Conservation (phyloP, 2,113 vertebrate genomes). For the Circaetus gallicus region DNA sequence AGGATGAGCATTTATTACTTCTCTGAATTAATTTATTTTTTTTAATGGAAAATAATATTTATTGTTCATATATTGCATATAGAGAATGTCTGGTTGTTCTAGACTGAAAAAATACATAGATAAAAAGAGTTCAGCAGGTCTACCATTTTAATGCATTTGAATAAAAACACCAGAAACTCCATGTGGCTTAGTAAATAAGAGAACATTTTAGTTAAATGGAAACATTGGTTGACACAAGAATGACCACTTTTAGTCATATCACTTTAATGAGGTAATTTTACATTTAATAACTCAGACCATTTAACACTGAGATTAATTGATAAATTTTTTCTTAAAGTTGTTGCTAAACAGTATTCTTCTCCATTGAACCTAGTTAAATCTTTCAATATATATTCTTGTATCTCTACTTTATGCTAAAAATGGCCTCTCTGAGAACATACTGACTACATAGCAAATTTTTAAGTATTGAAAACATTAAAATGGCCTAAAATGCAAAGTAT, state of each 20-base stretch:
- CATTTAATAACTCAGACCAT: background rate
- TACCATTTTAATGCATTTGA: background rate
- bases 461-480: background rate
- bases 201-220: background rate
- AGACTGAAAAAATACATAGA: background rate
- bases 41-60: background rate
- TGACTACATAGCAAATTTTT: background rate
- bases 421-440: background rate
- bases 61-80: background rate
- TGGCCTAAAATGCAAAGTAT: background rate
- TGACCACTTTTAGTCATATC: background rate
- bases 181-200: background rate
- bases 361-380: background rate
- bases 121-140: background rate
- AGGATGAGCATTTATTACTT: background rate
- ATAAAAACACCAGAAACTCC: background rate
- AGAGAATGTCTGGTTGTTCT: background rate
- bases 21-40: background rate
- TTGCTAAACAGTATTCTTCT: background rate
- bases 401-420: background rate
- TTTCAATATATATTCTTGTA: background rate
- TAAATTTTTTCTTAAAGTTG: background rate
- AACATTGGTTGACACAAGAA: background rate
- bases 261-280: background rate
- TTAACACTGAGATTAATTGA: background rate